These are phyloP conservation scores for Ianthella basta DNA, from an alignment of 37 sponge, comb jelly and placozoan species.

Conservation along the genomic window DNA sequence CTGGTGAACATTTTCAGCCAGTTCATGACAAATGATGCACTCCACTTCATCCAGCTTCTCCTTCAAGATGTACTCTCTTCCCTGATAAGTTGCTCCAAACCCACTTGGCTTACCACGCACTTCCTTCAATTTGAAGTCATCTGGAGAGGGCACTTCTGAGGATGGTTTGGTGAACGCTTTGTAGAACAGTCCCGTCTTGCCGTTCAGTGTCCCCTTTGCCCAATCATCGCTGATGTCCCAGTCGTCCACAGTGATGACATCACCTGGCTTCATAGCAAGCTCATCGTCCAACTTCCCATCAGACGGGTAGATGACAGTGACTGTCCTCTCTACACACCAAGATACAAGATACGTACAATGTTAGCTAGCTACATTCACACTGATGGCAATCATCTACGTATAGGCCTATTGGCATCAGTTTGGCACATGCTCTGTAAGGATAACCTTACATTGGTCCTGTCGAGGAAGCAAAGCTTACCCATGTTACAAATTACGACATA, in stretches of 20 bases:
- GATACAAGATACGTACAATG: too few species aligned
- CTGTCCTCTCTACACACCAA: too few species aligned
- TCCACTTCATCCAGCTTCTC: neutral
- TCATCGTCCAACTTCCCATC: neutral
- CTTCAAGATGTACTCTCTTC: neutral
- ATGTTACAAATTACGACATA: too few species aligned
- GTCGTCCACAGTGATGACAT: neutral
- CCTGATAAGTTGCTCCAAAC: neutral
- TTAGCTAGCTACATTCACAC: too few species aligned
- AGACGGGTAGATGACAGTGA: neutral
- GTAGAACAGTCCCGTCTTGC: constrained; percentile 10
- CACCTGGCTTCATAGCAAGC: neutral
- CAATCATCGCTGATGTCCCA: neutral
- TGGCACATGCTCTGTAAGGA: too few species aligned
- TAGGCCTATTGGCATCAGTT: too few species aligned
- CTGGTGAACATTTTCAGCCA: neutral
- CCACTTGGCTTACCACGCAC: neutral
- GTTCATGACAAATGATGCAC: constrained; percentile 3
- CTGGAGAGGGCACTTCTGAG: neutral
- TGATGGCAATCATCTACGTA: too few species aligned
- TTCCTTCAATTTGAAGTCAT: neutral
- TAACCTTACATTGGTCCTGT: too few species aligned
- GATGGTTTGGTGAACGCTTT: neutral
- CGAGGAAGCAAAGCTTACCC: too few species aligned
- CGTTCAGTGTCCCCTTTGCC: neutral